A percentile compares a stretch with the other conserved stretches of the same genome.
Conservation (phyloP, 1,140 invertebrate species). For the Pogonomyrmex barbatus region DNA sequence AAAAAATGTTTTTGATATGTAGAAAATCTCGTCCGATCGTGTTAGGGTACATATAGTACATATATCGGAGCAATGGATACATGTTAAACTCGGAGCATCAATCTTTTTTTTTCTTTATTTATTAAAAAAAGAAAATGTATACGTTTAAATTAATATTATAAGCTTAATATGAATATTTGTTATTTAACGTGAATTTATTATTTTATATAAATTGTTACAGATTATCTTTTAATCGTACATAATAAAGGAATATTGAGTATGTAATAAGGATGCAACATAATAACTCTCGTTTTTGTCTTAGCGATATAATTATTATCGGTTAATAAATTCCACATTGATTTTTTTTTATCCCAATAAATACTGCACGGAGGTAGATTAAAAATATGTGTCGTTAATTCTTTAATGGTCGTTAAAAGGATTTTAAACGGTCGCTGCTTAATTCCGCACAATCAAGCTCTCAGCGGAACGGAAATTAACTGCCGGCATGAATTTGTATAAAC, state of each 20-base stretch:
- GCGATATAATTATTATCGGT: slow-evolving; percentile 3
- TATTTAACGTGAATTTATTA: not conserved
- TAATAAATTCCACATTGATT: slow-evolving; percentile 15
- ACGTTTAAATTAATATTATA: not conserved
- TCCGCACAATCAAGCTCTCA: slow-evolving; percentile 25
- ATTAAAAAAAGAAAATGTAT: not conserved
- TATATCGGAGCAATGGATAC: slow-evolving; percentile 81
- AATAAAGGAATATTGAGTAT: not conserved
- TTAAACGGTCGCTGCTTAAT: slow-evolving; percentile 42
- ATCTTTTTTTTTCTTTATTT: not conserved
- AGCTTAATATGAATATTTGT: not conserved
- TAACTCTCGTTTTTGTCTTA: not conserved
- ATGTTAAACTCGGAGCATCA: slow-evolving; percentile 66
- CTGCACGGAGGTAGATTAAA: slow-evolving; percentile 28
- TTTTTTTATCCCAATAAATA: slow-evolving; percentile 9
- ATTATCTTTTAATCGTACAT: not conserved
- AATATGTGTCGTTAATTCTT: slow-evolving; percentile 47
- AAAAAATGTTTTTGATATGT: slow-evolving; percentile 87
- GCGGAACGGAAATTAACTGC: slow-evolving; percentile 29
- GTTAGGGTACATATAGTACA: slow-evolving; percentile 85
- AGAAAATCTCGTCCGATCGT: slow-evolving; percentile 84
- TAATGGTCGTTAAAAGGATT: slow-evolving; percentile 47
- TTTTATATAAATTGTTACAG: not conserved
- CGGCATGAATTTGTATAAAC: slow-evolving; percentile 41
- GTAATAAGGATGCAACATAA: not conserved